Evolutionary conservation across 2,113 vertebrate species (phyloP), one percentile per base, ranked within the genome.

Genomic region (Phocoena sinus): DNA sequence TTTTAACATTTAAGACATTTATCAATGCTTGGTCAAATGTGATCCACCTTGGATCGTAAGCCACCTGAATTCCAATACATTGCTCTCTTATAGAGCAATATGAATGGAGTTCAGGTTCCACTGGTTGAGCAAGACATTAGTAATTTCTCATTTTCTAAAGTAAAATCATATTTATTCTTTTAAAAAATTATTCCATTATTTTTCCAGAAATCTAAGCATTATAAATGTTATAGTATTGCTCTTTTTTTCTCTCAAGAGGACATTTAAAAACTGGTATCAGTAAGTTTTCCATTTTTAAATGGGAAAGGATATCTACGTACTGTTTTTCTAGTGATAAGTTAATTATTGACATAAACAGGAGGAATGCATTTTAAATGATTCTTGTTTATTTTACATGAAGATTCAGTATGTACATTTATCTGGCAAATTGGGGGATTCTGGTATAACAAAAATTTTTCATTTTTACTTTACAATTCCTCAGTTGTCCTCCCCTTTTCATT

Each of bases 321-420:
- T 79, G 58, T 65, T 88, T 97, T 58, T 6, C 36, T 31, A 65
- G 6, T 90, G 23, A 62, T 28, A 18, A 62, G 26, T 70, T 33
- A 95, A 28, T 89, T 90, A 84, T 80, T 95, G 53, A 80, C 28
- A 80, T 28, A 89, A 70, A 95, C 13, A 83, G 36, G 53, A 89
- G 25, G 36, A 90, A 63, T 88, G 31, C 6, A 38, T 92, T 94
- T 82, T 53, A 80, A 84, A 63, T 58, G 11, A 28, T 56, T 90
- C 25, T 41, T 85, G 17, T 36, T 85, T 83, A 50, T 85, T 89
- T 89, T 89, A 28, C 20, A 58, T 84, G 21, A 79, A 83, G 25
- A 85, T 71, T 89, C 33, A 31, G 23, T 58, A 76, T 8, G 26
- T 58, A n/a, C 21, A 65, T 58, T 79, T 65, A 79, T 85, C 77